Evolutionary conservation across 2,797 vertebrate genomes (phyloP).

Genomic region (Myiothlypis chrysogaster): DNA sequence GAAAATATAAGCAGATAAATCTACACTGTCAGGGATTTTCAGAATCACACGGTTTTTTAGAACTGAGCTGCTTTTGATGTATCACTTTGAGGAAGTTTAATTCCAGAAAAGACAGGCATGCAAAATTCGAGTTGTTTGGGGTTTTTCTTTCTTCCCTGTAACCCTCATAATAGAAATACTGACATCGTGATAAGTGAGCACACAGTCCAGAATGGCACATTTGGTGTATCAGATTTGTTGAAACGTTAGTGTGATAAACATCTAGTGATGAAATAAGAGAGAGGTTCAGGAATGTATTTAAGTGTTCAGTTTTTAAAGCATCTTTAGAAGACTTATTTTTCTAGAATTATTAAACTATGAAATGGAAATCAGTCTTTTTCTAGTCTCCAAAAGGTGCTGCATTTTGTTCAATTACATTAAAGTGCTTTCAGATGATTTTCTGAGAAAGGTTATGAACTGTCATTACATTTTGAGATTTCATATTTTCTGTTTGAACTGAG

Average conservation of each 20-base stretch:
- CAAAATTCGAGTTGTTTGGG: neutral
- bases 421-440: neutral
- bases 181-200: neutral
- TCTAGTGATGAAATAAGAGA: neutral
- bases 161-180: neutral
- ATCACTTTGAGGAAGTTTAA: neutral
- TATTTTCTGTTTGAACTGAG: neutral
- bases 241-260: neutral
- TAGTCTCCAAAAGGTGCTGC: neutral
- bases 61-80: neutral
- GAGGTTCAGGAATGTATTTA: neutral
- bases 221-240: neutral
- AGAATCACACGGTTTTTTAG: neutral
- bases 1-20: neutral
- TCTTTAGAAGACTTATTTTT: neutral
- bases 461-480: neutral
- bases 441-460: neutral
- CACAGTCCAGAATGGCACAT: neutral
- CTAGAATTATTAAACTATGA: neutral
- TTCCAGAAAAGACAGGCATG: neutral
- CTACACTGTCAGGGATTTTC: neutral
- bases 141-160: rapidly evolving
- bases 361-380: neutral
- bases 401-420: neutral
- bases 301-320: neutral